Conservation (phyloP, 2,888 invertebrate species). For the Gnatocerus cornutus region DNA sequence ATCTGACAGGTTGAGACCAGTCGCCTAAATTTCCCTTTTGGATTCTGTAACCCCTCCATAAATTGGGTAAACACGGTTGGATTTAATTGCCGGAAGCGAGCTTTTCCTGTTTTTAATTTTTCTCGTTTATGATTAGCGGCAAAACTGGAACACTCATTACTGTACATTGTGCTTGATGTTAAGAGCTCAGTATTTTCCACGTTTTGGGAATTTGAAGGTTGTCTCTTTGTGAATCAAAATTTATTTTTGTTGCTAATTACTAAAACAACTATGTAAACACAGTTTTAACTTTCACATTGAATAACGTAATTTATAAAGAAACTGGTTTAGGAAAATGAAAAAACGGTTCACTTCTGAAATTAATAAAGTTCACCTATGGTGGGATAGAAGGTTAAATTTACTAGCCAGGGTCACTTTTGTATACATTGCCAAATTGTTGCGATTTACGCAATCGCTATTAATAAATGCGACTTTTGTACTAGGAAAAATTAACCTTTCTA, state of each 20-base stretch:
- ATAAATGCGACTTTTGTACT: constrained; percentile 29
- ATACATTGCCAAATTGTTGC: constrained; percentile 45
- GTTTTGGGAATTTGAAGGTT: neutral
- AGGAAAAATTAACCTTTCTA: constrained; percentile 21
- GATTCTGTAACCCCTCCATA: constrained; percentile 4
- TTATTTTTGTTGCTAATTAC: neutral
- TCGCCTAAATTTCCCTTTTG: neutral
- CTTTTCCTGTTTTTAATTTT: constrained; percentile 32
- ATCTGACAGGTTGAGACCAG: constrained; percentile 5
- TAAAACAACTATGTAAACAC: neutral
- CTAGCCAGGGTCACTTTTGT: constrained; percentile 45
- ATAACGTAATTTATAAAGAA: constrained; percentile 1
- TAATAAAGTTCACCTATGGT: constrained; percentile 44
- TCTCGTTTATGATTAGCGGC: constrained; percentile 11
- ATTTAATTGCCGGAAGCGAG: constrained; percentile 33
- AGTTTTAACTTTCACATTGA: neutral
- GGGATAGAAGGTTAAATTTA: constrained; percentile 44
- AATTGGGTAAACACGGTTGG: constrained; percentile 12
- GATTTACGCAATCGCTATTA: constrained; percentile 42
- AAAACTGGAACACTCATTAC: neutral
- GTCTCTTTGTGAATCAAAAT: neutral
- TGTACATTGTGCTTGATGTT: neutral
- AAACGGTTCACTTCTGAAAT: constrained; percentile 25
- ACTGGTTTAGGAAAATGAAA: constrained; percentile 32
- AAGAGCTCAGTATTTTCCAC: neutral